Percentiles rank a stretch among this genome's conserved stretches.
phyloP scores from a whole-genome alignment of 2,113 vertebrate species.

The Diphyllodes magnificus region DNA sequence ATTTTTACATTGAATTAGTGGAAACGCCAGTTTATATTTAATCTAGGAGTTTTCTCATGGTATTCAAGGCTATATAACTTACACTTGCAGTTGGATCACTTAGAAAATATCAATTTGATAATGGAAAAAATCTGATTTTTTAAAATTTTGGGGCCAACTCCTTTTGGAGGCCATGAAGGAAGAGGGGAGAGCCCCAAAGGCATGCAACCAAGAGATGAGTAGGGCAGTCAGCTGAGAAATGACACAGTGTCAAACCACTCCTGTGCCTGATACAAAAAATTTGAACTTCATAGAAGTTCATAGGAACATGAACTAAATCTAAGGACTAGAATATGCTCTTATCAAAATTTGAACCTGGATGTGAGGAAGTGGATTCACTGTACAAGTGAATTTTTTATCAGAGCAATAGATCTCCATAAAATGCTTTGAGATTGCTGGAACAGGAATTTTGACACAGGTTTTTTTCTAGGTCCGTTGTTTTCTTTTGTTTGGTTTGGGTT shows the following conservation, averaged over 20 bases:
- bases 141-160: neutral
- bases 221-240: neutral
- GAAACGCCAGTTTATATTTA: neutral
- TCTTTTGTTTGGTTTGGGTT: neutral
- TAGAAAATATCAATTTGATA: neutral
- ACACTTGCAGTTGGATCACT: neutral
- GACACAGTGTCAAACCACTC: neutral
- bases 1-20: neutral
- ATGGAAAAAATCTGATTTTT: neutral
- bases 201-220: neutral
- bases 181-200: neutral
- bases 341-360: neutral
- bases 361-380: neutral
- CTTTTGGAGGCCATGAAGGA: neutral
- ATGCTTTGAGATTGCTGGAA: neutral
- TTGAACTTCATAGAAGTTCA: neutral
- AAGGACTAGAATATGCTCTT: neutral
- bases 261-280: neutral
- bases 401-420: neutral
- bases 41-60: neutral
- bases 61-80: neutral
- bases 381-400: neutral
- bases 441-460: neutral
- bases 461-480: neutral
- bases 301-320: neutral